These are phyloP conservation scores for Carduelis carduelis DNA, from an alignment of 2,797 vertebrate genomes.

Conservation along the genomic window DNA sequence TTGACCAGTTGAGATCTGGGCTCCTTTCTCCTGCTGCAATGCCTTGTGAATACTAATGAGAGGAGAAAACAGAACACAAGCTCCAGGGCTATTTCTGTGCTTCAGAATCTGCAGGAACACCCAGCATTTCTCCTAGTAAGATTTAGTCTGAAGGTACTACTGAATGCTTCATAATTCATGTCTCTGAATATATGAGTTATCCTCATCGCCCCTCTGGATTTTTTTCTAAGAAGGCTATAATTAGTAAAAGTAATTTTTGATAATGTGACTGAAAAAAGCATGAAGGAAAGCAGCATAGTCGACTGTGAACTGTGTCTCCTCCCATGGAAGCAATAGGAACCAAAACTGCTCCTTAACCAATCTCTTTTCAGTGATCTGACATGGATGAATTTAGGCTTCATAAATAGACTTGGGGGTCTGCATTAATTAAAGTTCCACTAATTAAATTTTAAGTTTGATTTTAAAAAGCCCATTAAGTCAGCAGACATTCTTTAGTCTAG, in stretches of 20 bases:
- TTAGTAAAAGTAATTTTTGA: conserved; percentile 6
- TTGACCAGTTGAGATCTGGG: background rate
- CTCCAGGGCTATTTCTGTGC: background rate
- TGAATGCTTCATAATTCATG: background rate
- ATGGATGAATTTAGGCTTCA: background rate
- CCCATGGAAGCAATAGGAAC: background rate
- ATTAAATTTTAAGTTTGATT: background rate
- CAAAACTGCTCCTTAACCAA: background rate
- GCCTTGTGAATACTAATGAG: background rate
- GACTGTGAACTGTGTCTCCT: background rate
- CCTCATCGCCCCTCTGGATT: background rate
- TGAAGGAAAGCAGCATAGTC: background rate
- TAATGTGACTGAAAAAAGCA: background rate
- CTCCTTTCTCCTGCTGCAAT: background rate
- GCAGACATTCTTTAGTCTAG: background rate
- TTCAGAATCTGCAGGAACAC: conserved; percentile 27
- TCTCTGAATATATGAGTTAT: background rate
- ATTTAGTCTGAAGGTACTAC: background rate
- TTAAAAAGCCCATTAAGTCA: background rate
- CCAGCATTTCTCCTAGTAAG: background rate
- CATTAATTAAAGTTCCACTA: background rate
- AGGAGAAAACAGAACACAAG: background rate
- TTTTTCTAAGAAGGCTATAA: background rate
- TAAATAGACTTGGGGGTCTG: background rate
- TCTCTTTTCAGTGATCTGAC: background rate